Evolutionary conservation across 2,797 vertebrate species (phyloP), one percentile per base, ranked within the genome.

Genomic region (Epinephelus coioides): DNA sequence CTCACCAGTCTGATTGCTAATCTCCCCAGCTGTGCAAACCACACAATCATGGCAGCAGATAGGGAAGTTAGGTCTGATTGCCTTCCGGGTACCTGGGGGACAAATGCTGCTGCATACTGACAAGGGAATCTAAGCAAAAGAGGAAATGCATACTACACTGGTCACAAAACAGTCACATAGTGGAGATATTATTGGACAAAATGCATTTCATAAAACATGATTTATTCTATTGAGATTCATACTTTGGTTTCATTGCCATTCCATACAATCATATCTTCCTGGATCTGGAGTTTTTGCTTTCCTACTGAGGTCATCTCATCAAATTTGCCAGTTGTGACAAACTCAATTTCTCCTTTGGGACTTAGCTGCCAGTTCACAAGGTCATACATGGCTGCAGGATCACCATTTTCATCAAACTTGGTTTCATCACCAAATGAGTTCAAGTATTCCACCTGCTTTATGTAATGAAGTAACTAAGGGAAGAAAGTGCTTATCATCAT

Each of bases 41-140:
- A 96, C 88, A 90, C 96, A 97, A 88, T 96, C 96, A 94, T 96
- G 94, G 92, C 96, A 97, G 92, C 96, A 96, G 68, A 95, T 71
- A 90, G 96, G 95, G 78, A 93, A 94, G 83, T 94, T 92, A 50
- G 93, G 94, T 87, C 92, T 94, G 88, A 92, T 95, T 82, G 95
- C 94, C 65, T 96, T 96, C 59, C 96, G 88, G 63, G 94, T 96
- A 30, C 96, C 96, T 73, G 93, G 92, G 60, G 89, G 88, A 89
- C 96, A 96, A 83, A 94, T 93, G 65, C 79, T 89, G 87, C 95
- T 96, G 88, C 96, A 97, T 59, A 95, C 90, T 65, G 96, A 96
- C 76, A 94, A 84, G 53, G 96, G 96, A 44, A 95, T 91, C 96
- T 96, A 69, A 60, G 81, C 19, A 85, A 82, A 79, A 80, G 40